A percentile compares a stretch with the other conserved stretches of the same genome.
Evolutionary conservation across 1,140 invertebrate genomes (phyloP).

Genomic region (Formica selysi): DNA sequence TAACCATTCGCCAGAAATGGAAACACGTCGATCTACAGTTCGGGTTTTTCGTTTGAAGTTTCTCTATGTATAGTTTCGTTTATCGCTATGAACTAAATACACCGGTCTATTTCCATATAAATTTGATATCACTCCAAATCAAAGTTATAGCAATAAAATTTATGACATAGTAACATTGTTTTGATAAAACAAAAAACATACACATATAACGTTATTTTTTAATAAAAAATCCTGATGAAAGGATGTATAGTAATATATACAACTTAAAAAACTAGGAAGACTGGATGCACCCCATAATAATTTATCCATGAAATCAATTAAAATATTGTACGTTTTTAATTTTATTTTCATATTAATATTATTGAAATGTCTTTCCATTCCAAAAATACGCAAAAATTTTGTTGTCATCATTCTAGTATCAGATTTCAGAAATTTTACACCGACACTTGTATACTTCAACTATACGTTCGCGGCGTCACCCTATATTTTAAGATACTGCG

Average conservation of each 20-base stretch:
- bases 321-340: background rate
- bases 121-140: background rate
- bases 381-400: constrained; percentile 12
- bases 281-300: background rate
- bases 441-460: background rate
- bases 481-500: constrained; percentile 43
- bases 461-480: background rate
- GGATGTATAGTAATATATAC: background rate
- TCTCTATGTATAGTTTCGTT: constrained; percentile 3
- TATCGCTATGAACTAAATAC: background rate
- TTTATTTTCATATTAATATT: background rate
- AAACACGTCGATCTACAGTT: background rate
- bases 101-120: background rate
- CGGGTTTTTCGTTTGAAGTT: constrained; percentile 7
- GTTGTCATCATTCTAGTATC: constrained; percentile 29
- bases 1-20: background rate
- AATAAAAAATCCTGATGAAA: background rate
- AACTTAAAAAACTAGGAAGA: background rate
- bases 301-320: background rate
- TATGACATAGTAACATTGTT: too few species aligned
- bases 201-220: background rate
- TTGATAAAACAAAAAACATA: constrained; percentile 3
- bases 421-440: constrained; percentile 41
- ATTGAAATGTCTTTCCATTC: background rate
- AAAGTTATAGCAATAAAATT: background rate